A percentile compares a stretch with the other conserved stretches of the same genome.
Evolutionary conservation across 2,888 invertebrate species (phyloP).

Genomic region (Oithona nana): DNA sequence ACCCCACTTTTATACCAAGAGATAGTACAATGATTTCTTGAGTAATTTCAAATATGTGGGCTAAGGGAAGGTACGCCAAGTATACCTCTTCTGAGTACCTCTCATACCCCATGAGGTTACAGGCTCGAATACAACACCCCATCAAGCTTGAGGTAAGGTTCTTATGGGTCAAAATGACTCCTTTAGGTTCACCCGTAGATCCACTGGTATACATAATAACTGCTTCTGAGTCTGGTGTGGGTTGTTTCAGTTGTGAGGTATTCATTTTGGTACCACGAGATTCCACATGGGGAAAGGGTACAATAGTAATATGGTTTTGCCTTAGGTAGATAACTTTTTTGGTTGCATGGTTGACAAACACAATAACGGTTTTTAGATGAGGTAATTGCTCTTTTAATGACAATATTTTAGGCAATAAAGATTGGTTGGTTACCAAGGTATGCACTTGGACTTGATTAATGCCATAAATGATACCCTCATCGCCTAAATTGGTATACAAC

Average conservation of each 20-base stretch:
- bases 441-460: slow-evolving; percentile 74
- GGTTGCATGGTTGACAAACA: neutral
- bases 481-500: slow-evolving; percentile 82
- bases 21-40: slow-evolving; percentile 24
- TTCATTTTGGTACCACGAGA: neutral
- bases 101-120: neutral
- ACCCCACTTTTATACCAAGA: slow-evolving; percentile 72
- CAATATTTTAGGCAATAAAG: slow-evolving; percentile 30
- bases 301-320: neutral
- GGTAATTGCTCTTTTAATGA: neutral
- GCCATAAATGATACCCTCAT: slow-evolving; percentile 87
- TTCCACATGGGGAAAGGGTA: neutral
- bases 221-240: slow-evolving; percentile 1
- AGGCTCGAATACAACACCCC: slow-evolving; percentile 3
- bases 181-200: slow-evolving; percentile 21
- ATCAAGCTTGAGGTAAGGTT: slow-evolving; percentile 19
- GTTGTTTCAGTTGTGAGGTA: neutral
- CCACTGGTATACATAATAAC: slow-evolving; percentile 20
- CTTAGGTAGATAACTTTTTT: neutral
- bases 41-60: slow-evolving; percentile 35
- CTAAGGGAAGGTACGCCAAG: slow-evolving; percentile 36
- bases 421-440: slow-evolving; percentile 31
- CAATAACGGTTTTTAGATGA: neutral
- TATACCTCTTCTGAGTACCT: slow-evolving; percentile 27
- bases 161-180: slow-evolving; percentile 20